Evolutionary conservation across 2,113 vertebrate species (phyloP).

Genomic region (Perognathus longimembris): DNA sequence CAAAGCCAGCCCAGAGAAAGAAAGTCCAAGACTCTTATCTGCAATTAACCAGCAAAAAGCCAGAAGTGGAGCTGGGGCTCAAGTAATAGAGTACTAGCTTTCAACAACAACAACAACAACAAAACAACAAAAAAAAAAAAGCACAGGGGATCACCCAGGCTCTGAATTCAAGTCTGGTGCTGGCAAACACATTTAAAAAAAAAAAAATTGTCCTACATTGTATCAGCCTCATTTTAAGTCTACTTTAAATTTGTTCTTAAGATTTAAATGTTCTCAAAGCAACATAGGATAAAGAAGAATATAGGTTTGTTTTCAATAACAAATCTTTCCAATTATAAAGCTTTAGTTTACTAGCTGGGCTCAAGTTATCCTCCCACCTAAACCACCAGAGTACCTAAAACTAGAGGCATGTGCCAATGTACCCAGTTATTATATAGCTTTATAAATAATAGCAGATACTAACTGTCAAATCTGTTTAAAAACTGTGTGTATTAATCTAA

Average conservation of each 20-base stretch:
- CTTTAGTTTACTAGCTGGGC: background rate
- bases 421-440: background rate
- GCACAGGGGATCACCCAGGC: too few species aligned
- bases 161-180: too few species aligned
- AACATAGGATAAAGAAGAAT: background rate
- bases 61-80: too few species aligned
- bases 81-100: too few species aligned
- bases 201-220: background rate
- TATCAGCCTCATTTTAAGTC: background rate
- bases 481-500: too few species aligned
- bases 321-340: constrained; percentile 35
- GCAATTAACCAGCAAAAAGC: too few species aligned
- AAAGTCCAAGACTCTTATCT: too few species aligned
- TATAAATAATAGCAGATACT: background rate
- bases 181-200: too few species aligned
- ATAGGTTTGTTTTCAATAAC: constrained; percentile 42
- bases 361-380: background rate
- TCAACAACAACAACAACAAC: too few species aligned
- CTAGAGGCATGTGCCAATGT: background rate
- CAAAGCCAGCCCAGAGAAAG: too few species aligned
- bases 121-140: too few species aligned
- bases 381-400: background rate
- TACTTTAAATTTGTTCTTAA: background rate
- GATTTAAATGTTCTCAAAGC: too few species aligned
- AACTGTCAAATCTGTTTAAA: constrained; percentile 4